Evolutionary conservation across 2,888 invertebrate genomes (phyloP).

Genomic region (Drosophila anomalipes): DNA sequence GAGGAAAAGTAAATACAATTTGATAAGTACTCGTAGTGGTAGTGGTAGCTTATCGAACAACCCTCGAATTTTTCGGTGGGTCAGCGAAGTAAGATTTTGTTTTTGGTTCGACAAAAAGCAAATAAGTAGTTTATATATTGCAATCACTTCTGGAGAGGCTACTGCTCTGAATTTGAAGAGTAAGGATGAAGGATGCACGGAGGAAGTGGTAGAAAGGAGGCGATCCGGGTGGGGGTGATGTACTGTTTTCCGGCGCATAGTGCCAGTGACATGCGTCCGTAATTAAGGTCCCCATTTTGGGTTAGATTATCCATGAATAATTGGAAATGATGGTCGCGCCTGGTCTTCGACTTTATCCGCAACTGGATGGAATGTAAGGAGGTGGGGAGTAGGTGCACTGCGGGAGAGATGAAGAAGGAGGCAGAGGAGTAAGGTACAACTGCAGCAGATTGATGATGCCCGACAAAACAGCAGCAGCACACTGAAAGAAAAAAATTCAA

Average conservation of each 20-base stretch:
- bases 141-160: conserved; percentile 35
- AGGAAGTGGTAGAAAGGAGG: not conserved
- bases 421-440: conserved; percentile 44
- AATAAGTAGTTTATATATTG: conserved; percentile 51
- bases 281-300: conserved; percentile 85
- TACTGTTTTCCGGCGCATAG: conserved; percentile 26
- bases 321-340: conserved; percentile 71
- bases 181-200: not conserved
- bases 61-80: conserved; percentile 14
- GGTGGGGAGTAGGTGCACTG: not conserved
- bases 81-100: not conserved
- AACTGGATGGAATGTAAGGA: not conserved
- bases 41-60: not conserved
- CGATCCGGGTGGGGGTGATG: not conserved
- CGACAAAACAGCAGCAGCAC: conserved; percentile 27
- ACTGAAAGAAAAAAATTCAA: not conserved
- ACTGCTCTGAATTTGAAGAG: conserved; percentile 3
- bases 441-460: conserved; percentile 75
- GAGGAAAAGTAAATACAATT: not conserved
- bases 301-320: conserved; percentile 85
- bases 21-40: not conserved
- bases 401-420: not conserved
- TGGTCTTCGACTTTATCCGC: conserved; percentile 5
- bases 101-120: conserved; percentile 32
- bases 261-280: conserved; percentile 77